These are phyloP conservation scores for Stichopus chloronotus DNA, from an alignment of 35 echinoderm and acorn worm species.

Conservation along the genomic window DNA sequence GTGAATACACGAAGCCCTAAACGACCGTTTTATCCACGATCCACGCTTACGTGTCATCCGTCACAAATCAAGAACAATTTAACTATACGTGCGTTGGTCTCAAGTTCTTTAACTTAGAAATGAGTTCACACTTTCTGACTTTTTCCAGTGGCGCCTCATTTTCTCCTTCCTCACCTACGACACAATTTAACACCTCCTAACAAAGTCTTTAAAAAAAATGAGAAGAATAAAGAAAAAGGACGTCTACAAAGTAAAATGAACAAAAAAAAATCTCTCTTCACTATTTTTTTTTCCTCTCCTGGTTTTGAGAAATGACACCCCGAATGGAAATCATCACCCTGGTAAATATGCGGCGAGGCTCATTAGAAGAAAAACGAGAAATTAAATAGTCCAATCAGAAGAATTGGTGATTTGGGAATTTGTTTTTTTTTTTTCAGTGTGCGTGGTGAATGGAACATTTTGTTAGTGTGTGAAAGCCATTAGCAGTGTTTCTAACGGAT, in stretches of 20 bases:
- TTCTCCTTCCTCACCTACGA: constrained; percentile 1
- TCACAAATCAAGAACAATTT: background rate
- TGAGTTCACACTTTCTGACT: constrained; percentile 24
- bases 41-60: background rate
- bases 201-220: background rate
- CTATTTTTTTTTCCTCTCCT: background rate
- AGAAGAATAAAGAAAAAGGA: too few species aligned
- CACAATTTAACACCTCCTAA: constrained; percentile 24
- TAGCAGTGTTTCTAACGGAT: background rate
- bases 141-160: background rate
- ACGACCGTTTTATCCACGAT: background rate
- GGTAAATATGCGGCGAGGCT: background rate
- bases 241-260: too few species aligned
- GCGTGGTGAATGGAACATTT: background rate
- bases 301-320: constrained; percentile 38
- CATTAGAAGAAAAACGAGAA: constrained; percentile 46
- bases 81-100: background rate
- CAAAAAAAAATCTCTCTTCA: too few species aligned
- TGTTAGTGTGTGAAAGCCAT: constrained; percentile 51
- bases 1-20: background rate
- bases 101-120: background rate
- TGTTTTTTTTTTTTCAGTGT: background rate
- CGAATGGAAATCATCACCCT: constrained; percentile 10
- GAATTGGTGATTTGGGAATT: constrained; percentile 12
- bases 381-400: constrained; percentile 25